A percentile compares a stretch with the other conserved stretches of the same genome.
Evolutionary conservation across 2,113 vertebrate genomes (phyloP).

Genomic region (Oncorhynchus clarkii): DNA sequence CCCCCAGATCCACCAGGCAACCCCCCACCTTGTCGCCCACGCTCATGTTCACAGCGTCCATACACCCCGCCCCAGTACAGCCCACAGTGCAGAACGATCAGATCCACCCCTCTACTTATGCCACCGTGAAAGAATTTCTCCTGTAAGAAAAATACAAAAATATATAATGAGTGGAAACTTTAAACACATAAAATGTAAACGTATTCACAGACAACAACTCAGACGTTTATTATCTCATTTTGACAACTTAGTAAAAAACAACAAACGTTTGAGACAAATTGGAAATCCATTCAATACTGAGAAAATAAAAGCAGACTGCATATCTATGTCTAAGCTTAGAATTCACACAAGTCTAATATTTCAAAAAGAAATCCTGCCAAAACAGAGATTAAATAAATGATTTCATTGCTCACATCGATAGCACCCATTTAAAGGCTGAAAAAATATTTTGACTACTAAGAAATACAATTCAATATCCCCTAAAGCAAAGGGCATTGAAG

Average conservation of each 20-base stretch:
- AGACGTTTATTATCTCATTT: background rate
- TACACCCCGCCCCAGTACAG: constrained; percentile 62
- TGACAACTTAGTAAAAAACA: background rate
- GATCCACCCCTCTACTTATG: constrained; percentile 74
- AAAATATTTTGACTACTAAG: background rate
- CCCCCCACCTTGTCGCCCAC: constrained; percentile 79
- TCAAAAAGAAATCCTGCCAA: background rate
- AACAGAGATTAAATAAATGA: background rate
- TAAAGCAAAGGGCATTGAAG: background rate
- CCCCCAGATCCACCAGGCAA: constrained; percentile 85
- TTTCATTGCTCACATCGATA: background rate
- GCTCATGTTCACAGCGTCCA: constrained; percentile 85
- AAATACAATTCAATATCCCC: background rate
- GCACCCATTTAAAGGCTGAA: background rate
- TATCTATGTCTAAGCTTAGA: background rate
- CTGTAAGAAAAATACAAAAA: constrained; percentile 73
- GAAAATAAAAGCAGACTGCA: background rate
- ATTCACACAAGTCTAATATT: background rate
- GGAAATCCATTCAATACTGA: background rate
- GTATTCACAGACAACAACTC: background rate
- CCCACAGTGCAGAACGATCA: constrained; percentile 67
- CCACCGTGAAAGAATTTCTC: constrained; percentile 67
- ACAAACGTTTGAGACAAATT: background rate
- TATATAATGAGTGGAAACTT: constrained; percentile 37
- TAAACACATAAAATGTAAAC: background rate